Evolutionary conservation across 2,113 vertebrate species (phyloP), one percentile per base, ranked within the genome.

Genomic region (Hippoglossus stenolepis): DNA sequence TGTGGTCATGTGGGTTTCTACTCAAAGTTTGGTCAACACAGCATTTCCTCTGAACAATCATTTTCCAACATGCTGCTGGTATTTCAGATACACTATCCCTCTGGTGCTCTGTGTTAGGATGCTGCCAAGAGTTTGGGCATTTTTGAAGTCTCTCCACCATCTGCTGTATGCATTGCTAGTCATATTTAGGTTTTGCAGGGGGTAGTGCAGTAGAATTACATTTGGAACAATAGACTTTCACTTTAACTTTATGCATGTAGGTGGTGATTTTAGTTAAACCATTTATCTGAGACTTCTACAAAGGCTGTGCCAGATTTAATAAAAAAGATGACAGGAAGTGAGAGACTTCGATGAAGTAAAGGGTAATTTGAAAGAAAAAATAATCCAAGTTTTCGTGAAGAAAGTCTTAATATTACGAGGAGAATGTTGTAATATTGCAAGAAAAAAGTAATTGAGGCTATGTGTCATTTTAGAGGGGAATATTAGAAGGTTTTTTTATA

Each of bases 1-100:
- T 70, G 53, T 73, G 49, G 67, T 73, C 71, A 71, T 82, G 73
- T 70, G 68, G 73, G 60, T 77, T 90, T 88, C 73, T 72, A 76
- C 79, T 85, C 75, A 61, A 56, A 77, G 77, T 78, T 85, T 49
- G 54, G 66, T 79, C 68, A 77, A 74, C 57, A 60, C 73, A 58
- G 66, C 68, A 53, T 85, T 79, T 79, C 69, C 51, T 69, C 28
- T 67, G 43, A 74, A 63, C 8, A 65, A 57, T 70, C 43, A 60
- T 80, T 88, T 89, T 78, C 84, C 76, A 79, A 51, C 61, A 61
- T 60, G 70, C 75, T 8, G 38, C 75, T 67, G 70, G 65, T 51
- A 84, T 83, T 83, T 82, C 49, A 57, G 79, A 62, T 65, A 1
- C 49, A 61, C 67, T 49, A 18, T 77, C 60, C 70, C 74, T 35